phyloP scores from a whole-genome alignment of 2,797 vertebrate genomes.

The Lacerta agilis region DNA sequence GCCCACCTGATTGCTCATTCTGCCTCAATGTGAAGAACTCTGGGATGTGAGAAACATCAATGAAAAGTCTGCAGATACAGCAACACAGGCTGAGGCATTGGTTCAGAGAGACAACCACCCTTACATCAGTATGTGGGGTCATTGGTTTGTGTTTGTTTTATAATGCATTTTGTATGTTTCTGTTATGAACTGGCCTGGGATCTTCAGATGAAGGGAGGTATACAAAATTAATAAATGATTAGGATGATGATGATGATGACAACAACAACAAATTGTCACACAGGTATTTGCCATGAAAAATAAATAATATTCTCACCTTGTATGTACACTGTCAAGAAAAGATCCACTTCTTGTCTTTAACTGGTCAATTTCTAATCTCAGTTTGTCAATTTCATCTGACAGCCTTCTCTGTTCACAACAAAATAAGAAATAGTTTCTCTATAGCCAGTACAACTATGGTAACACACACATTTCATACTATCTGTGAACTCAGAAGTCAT shows the following conservation, averaged over 20 bases:
- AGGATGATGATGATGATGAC: too few relatives aligned
- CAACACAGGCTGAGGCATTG: neutral
- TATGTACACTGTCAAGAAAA: conserved; percentile 87
- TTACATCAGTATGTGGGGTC: neutral
- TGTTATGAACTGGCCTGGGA: too few relatives aligned
- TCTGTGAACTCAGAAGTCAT: conserved; percentile 42
- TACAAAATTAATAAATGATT: too few relatives aligned
- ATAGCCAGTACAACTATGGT: neutral
- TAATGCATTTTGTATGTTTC: too few relatives aligned
- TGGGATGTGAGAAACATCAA: neutral
- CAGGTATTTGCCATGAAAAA: neutral
- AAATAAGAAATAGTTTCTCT: conserved; percentile 37
- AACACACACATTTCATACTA: neutral
- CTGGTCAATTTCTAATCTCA: conserved; percentile 93
- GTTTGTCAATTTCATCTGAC: conserved; percentile 94
- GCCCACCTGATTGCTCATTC: neutral
- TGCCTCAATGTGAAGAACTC: neutral
- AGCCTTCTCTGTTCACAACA: conserved; percentile 84
- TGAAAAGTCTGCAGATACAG: neutral
- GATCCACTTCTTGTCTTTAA: conserved; percentile 91
- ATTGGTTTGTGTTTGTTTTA: too few relatives aligned
- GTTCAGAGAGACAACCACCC: neutral
- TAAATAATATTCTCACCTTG: conserved; percentile 79
- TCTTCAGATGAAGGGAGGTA: too few relatives aligned
- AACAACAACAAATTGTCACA: neutral